phyloP scores from a whole-genome alignment of 2,113 vertebrate genomes.

The Panthera tigris region DNA sequence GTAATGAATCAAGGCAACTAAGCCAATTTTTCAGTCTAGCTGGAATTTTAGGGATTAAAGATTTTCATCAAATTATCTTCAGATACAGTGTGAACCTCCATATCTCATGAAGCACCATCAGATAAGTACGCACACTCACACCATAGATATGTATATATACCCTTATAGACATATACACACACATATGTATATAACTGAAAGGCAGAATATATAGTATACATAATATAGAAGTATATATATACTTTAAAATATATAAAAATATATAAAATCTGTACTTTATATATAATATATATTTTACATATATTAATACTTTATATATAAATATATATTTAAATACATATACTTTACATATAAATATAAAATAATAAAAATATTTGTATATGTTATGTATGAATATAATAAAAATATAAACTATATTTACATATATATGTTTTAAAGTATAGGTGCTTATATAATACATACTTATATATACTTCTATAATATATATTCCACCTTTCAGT shows the following conservation, averaged over 20 bases:
- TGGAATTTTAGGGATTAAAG: constrained; percentile 37
- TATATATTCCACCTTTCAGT: background rate
- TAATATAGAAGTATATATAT: background rate
- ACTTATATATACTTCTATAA: background rate
- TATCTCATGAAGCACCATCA: background rate
- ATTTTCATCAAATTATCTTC: background rate
- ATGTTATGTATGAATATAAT: background rate
- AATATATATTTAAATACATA: background rate
- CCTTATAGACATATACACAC: background rate
- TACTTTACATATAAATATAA: background rate
- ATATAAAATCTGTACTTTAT: background rate
- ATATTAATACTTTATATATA: background rate
- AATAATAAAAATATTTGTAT: background rate
- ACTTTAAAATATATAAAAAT: background rate
- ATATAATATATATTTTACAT: background rate
- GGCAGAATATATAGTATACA: background rate
- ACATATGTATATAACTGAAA: background rate
- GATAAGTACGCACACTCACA: background rate
- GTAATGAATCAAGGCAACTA: background rate
- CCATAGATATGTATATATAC: background rate
- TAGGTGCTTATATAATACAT: background rate
- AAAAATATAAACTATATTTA: background rate
- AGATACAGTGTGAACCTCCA: background rate
- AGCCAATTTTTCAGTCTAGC: background rate
- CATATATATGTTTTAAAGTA: background rate